Evolutionary conservation across 2,113 vertebrate genomes (phyloP).

Genomic region (Polyodon spathula): DNA sequence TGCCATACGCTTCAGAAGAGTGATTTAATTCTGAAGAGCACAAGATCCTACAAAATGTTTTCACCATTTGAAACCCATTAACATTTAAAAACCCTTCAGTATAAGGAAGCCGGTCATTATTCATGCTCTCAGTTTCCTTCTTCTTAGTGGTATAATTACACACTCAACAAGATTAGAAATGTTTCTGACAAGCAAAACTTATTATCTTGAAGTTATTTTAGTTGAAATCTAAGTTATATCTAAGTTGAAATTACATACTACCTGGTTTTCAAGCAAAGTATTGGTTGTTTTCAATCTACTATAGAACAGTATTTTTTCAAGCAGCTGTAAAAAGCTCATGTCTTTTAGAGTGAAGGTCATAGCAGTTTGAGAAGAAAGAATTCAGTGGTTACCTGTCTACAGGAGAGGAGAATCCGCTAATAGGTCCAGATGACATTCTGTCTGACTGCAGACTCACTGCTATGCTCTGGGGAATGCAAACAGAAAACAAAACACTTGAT

Average conservation of each 20-base stretch:
- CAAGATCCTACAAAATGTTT: not conserved
- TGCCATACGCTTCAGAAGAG: no score
- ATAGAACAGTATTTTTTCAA: no score
- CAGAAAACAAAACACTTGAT: no score
- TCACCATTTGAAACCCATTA: not conserved
- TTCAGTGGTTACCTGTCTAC: conserved; percentile 65
- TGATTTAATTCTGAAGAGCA: no score
- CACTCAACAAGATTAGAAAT: not conserved
- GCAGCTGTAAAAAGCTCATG: no score
- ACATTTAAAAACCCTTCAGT: not conserved
- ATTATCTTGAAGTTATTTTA: no score
- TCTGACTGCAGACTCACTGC: conserved; percentile 53
- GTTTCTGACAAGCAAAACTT: not conserved
- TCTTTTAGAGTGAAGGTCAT: no score
- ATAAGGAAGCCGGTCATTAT: conserved; percentile 1
- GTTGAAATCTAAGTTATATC: no score
- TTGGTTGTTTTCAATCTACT: no score
- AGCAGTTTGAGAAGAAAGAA: no score
- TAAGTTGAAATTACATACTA: no score
- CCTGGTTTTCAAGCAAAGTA: no score
- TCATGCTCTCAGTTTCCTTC: not conserved
- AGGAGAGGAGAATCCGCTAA: conserved; percentile 66
- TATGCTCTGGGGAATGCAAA: conserved; percentile 50
- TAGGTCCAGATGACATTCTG: conserved; percentile 15
- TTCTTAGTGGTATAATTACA: not conserved